Evolutionary conservation across 2,888 invertebrate genomes (phyloP), one percentile per base, ranked within the genome.

Genomic region (Phorcus lineatus): DNA sequence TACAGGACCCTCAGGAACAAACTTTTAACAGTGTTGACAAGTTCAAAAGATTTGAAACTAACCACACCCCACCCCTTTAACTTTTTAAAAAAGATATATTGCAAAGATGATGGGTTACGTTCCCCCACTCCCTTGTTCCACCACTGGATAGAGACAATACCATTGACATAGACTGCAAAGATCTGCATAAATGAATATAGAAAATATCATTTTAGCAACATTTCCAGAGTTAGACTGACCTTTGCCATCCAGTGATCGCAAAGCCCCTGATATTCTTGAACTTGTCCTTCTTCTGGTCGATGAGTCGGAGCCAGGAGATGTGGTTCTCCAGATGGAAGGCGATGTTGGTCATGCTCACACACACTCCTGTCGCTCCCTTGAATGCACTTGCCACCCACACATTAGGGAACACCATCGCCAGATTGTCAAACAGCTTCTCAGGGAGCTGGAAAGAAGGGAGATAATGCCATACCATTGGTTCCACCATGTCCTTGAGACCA

Each of bases 311-410:
- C 96, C 97, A 97, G 9, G 95, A 94, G 70, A 95, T 94, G 90
- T 97, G 95, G 91, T 97, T 97, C 77, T 94, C 94, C 77, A 96
- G 93, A 88, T 97, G 96, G 77, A 95, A 94, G 31, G 94, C 94
- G 77, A 95, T 94, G 16, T 95, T 94, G 0, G 96, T 96, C 79
- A 96, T 90, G 82, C 95, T 95, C 93, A 96, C 95, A 86, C 95
- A 95, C 79, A 96, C 88, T 7, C 97, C 96, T 82, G 96, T 96
- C 0, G 97, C 97, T 0, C 97, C 97, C 94, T 97, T 97, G 90
- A 95, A 97, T 0, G 97, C 97, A 81, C 96, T 95, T 0, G 96
- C 97, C 66, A 96, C 94, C 97, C 97, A 97, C 28, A 97, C 93
- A 54, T 94, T 94, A 1, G 94, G 93, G 92, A 97, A 97, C 13